A percentile compares a stretch with the other conserved stretches of the same genome.
phyloP scores from a whole-genome alignment of 2,888 invertebrate genomes.

The Odontothrips loti region DNA sequence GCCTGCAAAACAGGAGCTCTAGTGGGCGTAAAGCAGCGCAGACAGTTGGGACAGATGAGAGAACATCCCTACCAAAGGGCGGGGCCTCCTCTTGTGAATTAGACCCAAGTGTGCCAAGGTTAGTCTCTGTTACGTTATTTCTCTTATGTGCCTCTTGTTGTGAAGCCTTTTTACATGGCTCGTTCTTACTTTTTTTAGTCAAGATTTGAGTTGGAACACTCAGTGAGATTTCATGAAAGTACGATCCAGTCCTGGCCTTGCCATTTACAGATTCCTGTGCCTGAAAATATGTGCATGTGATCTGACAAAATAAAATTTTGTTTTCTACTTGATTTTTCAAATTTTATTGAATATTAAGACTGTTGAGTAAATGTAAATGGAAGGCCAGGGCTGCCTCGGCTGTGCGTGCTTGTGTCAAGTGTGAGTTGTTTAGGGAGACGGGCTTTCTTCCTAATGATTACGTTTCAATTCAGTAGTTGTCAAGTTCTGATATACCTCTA shows the following conservation, averaged over 20 bases:
- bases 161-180: constrained; percentile 13
- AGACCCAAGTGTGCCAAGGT: constrained; percentile 29
- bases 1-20: constrained; percentile 22
- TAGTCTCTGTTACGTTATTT: constrained; percentile 19
- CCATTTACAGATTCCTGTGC: not conserved
- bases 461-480: not conserved
- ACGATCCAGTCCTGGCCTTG: constrained; percentile 9
- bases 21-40: constrained; percentile 72
- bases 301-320: not conserved
- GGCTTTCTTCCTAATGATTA: constrained; percentile 14
- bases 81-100: constrained; percentile 66
- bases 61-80: constrained; percentile 98
- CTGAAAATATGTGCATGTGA: not conserved
- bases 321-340: not conserved
- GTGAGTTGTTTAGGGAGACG: not conserved
- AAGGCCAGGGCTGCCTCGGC: not conserved
- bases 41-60: constrained; percentile 82
- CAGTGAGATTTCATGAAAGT: not conserved
- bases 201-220: not conserved
- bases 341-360: not conserved
- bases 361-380: not conserved
- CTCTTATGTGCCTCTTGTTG: constrained; percentile 6
- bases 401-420: not conserved
- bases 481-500: not conserved
- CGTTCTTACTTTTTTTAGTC: not conserved